Conservation (phyloP, 2,797 vertebrate genomes). For the Lycodopsis pacificus region DNA sequence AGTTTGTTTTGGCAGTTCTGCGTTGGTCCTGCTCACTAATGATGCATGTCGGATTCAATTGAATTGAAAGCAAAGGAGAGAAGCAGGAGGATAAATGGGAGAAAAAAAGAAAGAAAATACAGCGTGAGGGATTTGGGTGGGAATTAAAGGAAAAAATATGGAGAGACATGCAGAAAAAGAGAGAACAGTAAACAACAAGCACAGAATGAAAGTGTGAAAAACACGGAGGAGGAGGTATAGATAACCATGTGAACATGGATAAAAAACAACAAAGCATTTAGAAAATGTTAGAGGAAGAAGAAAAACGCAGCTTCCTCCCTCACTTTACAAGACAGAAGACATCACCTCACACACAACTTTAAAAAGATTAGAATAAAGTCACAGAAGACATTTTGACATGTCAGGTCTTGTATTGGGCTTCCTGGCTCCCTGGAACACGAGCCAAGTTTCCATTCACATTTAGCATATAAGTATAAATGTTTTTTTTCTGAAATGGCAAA, state of each 20-base stretch:
- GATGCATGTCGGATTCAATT: conserved; percentile 21
- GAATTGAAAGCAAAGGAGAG: conserved; percentile 14
- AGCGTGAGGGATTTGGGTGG: conserved; percentile 17
- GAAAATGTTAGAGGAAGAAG: not conserved
- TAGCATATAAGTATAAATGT: no score
- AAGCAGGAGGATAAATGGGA: not conserved
- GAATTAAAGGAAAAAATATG: not conserved
- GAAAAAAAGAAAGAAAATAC: not conserved
- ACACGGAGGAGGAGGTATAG: not conserved
- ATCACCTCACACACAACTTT: no score
- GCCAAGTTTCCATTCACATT: not conserved
- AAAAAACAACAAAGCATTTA: not conserved
- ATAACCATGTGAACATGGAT: not conserved
- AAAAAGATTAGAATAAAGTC: no score
- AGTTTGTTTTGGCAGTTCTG: conserved; percentile 17
- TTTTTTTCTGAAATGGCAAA: not conserved
- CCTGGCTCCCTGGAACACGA: no score
- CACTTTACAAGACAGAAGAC: no score
- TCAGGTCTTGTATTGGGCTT: not conserved
- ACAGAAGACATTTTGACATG: no score
- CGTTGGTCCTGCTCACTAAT: conserved; percentile 12
- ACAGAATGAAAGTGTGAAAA: not conserved
- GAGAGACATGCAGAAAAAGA: not conserved
- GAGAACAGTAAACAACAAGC: not conserved
- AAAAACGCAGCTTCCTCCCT: no score